phyloP scores from a whole-genome alignment of 2,888 invertebrate species.

The Monoplex corrugatus region DNA sequence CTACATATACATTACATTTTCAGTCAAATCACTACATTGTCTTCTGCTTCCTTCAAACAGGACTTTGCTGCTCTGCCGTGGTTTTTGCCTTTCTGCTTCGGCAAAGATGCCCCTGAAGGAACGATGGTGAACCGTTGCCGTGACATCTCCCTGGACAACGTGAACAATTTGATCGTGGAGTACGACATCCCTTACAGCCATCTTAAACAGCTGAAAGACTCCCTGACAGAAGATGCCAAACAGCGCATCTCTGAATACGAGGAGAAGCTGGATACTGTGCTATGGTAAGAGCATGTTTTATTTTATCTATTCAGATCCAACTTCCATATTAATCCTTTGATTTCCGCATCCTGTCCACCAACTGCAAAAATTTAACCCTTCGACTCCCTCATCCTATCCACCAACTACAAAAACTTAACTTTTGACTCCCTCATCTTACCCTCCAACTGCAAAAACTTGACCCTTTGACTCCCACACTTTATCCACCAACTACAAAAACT shows the following conservation, averaged over 20 bases:
- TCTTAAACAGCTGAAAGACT: constrained; percentile 66
- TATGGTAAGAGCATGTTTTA: constrained; percentile 73
- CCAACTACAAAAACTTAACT: too few relatives aligned
- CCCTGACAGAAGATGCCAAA: constrained; percentile 76
- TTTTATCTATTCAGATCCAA: too few relatives aligned
- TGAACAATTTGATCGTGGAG: constrained; percentile 76
- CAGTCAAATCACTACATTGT: background rate
- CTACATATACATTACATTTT: too few relatives aligned
- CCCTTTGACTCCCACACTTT: too few relatives aligned
- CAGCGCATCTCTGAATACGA: constrained; percentile 73
- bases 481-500: too few relatives aligned
- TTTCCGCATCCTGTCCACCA: too few relatives aligned
- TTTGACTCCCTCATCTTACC: too few relatives aligned
- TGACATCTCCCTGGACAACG: constrained; percentile 74
- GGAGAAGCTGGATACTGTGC: constrained; percentile 75
- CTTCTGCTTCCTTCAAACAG: constrained; percentile 59
- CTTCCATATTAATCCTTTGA: too few relatives aligned
- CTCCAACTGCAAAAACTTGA: too few relatives aligned
- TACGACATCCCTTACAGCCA: constrained; percentile 77
- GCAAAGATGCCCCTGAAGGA: constrained; percentile 74
- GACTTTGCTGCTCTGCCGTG: constrained; percentile 79
- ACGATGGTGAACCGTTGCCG: constrained; percentile 70
- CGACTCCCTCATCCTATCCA: too few relatives aligned
- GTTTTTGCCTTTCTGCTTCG: constrained; percentile 80
- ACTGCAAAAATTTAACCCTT: too few relatives aligned